These are phyloP conservation scores for Suillia variegata DNA, from an alignment of 2,888 invertebrate genomes.

Conservation along the genomic window DNA sequence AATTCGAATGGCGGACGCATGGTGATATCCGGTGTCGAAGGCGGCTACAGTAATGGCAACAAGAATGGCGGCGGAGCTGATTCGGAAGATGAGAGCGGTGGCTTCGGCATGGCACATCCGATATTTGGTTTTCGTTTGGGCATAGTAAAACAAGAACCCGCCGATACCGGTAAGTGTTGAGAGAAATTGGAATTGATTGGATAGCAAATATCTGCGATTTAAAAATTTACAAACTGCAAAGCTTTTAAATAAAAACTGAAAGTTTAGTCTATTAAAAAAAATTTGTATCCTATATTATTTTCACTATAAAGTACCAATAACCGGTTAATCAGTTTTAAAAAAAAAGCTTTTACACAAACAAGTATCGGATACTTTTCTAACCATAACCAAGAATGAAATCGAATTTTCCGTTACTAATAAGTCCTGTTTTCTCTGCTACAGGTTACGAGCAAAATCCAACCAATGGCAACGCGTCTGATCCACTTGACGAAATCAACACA, in stretches of 20 bases:
- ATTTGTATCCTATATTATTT: background rate
- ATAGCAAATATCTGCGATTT: background rate
- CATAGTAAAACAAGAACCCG: slow-evolving; percentile 53
- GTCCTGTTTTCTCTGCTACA: slow-evolving; percentile 24
- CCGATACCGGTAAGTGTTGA: slow-evolving; percentile 57
- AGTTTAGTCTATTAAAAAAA: background rate
- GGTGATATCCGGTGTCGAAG: slow-evolving; percentile 25
- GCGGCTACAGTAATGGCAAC: slow-evolving; percentile 24
- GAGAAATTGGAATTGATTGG: background rate
- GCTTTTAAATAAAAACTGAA: too few species aligned
- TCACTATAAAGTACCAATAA: background rate
- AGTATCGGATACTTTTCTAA: too few species aligned
- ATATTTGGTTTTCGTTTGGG: slow-evolving; percentile 58
- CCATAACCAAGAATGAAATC: too few species aligned
- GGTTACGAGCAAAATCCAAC: slow-evolving; percentile 44
- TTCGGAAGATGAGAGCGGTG: slow-evolving; percentile 31
- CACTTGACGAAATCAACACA: slow-evolving; percentile 22
- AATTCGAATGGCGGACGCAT: slow-evolving; percentile 23
- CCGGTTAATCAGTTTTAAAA: too few species aligned
- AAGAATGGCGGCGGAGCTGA: slow-evolving; percentile 4
- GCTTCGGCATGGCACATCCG: slow-evolving; percentile 51
- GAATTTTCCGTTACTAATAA: too few species aligned
- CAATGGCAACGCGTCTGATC: slow-evolving; percentile 29
- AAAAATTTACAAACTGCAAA: background rate
- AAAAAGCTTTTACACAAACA: too few species aligned